These are phyloP conservation scores for Neuroscelio doddi DNA, from an alignment of 2,888 invertebrate genomes.

Conservation along the genomic window DNA sequence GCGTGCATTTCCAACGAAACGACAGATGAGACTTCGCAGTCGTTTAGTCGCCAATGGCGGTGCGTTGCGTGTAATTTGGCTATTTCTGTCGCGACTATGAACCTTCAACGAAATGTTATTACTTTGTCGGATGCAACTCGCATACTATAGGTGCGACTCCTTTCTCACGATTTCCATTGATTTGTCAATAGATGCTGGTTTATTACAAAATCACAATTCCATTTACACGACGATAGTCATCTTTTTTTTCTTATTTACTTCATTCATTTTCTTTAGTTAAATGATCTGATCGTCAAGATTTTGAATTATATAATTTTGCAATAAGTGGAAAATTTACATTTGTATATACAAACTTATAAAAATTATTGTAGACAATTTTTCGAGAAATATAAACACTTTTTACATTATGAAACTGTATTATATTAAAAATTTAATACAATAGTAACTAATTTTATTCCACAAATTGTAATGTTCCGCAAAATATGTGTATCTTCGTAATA, in stretches of 20 bases:
- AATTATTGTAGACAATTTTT: too few species aligned
- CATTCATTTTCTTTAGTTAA: too few species aligned
- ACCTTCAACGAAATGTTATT: constrained; percentile 50
- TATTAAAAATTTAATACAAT: too few species aligned
- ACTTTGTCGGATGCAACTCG: constrained; percentile 43
- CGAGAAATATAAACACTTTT: too few species aligned
- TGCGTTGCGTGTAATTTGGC: constrained; percentile 53
- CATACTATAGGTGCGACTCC: constrained; percentile 37
- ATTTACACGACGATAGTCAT: constrained; percentile 14
- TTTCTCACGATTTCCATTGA: constrained; percentile 24
- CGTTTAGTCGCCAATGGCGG: constrained; percentile 42
- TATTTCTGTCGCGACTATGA: constrained; percentile 54
- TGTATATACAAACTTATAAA: too few species aligned
- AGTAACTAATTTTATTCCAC: too few species aligned
- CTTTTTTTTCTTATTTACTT: not conserved
- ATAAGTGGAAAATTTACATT: too few species aligned
- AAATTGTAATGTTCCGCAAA: too few species aligned
- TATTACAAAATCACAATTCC: constrained; percentile 21
- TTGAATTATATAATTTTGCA: too few species aligned
- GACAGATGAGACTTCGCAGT: constrained; percentile 41
- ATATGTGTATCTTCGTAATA: too few species aligned
- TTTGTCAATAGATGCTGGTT: constrained; percentile 26
- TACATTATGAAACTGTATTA: too few species aligned
- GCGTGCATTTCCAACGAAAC: constrained; percentile 45
- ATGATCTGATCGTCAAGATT: too few species aligned